Evolutionary conservation across 2,888 invertebrate genomes (phyloP), one percentile per base, ranked within the genome.

Genomic region (Drosophila planitibia): DNA sequence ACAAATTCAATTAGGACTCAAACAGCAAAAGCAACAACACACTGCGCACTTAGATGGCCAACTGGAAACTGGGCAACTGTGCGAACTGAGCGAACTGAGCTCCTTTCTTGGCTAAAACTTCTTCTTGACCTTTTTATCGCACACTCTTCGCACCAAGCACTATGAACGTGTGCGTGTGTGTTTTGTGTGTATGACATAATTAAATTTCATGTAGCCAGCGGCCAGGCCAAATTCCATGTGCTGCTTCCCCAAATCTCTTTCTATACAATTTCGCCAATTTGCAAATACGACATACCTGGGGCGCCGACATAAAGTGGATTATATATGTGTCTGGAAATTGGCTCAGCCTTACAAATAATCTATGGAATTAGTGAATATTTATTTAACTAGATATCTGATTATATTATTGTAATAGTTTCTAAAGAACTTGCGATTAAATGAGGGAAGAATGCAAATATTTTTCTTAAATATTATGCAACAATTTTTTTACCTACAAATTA

Each of bases 1-100:
- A 68, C 78, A 89, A 89, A 90, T 90, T 91, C 90, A 91, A 90
- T 90, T 91, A 89, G 74, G 75, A 58, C 62, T 62, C 62, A 70
- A 52, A 57, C 54, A 54, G 35, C 35, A 37, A 35, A n/a, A 35
- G 12, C 33, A 52, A 16, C 64, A 69, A 58, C 71, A 70, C 81
- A 63, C 59, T 70, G 57, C 47, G 78, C 84, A 79, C 76, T 89
- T 77, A 75, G 81, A 68, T 77, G 68, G 70, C 70, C 55, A 60
- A 77, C 73, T 69, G 57, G 44, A 44, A 32, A 32, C 53, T 47
- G 49, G 62, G 37, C 49, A 67, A 59, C 54, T 7, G 53, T 44
- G 32, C 41, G 30, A 67, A 59, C 54, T 7, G 53, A 44, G 32
- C 41, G 30, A 44, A 32, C 52, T 44, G 58, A 9, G 32, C 41